phyloP scores from a whole-genome alignment of 2,113 vertebrate species.

The Tauraco erythrolophus region DNA sequence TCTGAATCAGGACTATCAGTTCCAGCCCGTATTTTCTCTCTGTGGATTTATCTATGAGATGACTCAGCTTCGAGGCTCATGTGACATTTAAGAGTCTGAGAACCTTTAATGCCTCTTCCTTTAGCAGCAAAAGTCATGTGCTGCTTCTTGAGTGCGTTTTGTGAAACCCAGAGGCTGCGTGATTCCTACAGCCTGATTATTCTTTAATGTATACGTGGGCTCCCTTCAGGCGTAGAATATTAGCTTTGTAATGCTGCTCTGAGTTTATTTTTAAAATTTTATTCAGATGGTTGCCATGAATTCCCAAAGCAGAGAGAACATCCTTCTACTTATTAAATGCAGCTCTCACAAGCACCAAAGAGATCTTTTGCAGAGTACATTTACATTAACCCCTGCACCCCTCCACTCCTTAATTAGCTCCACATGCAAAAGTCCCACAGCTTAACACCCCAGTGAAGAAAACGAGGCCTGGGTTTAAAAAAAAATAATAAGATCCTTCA shows the following conservation, averaged over 20 bases:
- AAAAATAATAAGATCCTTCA: not conserved
- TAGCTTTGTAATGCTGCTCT: not conserved
- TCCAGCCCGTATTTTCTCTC: not conserved
- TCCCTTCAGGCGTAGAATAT: not conserved
- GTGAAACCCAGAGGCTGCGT: not conserved
- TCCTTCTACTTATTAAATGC: not conserved
- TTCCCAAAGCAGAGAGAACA: constrained; percentile 17
- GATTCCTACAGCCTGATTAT: not conserved
- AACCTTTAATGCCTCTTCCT: not conserved
- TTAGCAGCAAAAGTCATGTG: not conserved
- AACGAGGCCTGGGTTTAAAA: not conserved
- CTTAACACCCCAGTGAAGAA: rapidly evolving
- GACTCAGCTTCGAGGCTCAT: not conserved
- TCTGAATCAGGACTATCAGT: not conserved
- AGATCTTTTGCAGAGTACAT: not conserved
- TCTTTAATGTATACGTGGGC: not conserved
- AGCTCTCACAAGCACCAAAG: not conserved
- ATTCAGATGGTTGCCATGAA: constrained; percentile 47
- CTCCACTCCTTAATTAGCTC: not conserved
- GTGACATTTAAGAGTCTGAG: not conserved
- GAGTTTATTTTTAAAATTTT: constrained; percentile 23
- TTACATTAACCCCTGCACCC: not conserved
- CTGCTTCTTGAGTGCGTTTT: not conserved
- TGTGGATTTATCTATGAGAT: not conserved
- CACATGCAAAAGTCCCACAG: not conserved